Evolutionary conservation across 2,113 vertebrate genomes (phyloP), one percentile per base, ranked within the genome.

Genomic region (Salvator merianae): DNA sequence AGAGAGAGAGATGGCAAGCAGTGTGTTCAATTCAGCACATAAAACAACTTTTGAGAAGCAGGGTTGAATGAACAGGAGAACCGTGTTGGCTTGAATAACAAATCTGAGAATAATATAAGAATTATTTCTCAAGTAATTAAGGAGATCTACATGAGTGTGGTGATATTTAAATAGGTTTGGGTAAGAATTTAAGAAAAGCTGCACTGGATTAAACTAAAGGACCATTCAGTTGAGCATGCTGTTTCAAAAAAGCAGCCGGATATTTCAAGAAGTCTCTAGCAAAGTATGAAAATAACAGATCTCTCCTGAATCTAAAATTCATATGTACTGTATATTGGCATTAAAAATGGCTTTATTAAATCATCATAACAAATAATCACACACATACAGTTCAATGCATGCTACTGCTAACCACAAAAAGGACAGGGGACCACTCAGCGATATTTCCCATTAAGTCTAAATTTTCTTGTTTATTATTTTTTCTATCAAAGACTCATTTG

Each of bases 21-120:
- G 18, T 59, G 55, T 14, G 6, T 38, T 87, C 1, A 40, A 79
- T 40, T 85, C 26, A 38, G 34, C 1, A 72, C 53, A 63, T 2
- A 87, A 34, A 83, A 12, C 24, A 79, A 1, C 24, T 81, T 62
- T 30, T 75, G 70, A 80, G 88, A 77, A 79, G 6, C 24, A 20
- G 77, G 88, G 77, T 3, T 68, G 68, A 20, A 59, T 59, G 55
- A 59, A 72, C 70, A 34, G 65, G 79, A 1, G 30, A 85, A 84
- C 2, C 3, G 40, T 84, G 59, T 40, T 80, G 7, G 16, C 13
- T 28, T 62, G 2, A 80, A 65, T 87, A 22, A 32, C 53, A 59
- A 80, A 79, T 18, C 32, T 53, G 28, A 71, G n/a, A 83, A 75
- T 36, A 12, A 70, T 83, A 59, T 68, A 69, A 20, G 76, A 62